Evolutionary conservation across 2,888 invertebrate genomes (phyloP).

Genomic region (Clepsis dumicolana): DNA sequence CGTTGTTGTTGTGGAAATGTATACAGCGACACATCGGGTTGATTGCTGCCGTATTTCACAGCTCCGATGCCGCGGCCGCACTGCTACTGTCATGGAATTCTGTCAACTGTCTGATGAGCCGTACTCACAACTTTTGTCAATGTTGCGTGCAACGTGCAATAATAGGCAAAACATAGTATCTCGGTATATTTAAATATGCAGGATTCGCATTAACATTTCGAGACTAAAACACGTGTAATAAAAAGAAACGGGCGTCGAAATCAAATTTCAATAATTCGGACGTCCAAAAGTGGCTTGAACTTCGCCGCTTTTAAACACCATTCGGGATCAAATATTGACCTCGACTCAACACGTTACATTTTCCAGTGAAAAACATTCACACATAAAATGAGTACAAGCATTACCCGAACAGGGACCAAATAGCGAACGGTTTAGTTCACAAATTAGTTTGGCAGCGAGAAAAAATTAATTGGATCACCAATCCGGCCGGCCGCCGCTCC

Average conservation of each 20-base stretch:
- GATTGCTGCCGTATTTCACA: constrained; percentile 68
- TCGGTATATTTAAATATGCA: neutral
- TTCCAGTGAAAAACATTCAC: constrained; percentile 78
- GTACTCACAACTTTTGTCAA: constrained; percentile 3
- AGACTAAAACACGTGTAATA: neutral
- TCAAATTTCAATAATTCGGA: constrained; percentile 62
- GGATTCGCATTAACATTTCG: neutral
- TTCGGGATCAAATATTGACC: constrained; percentile 79
- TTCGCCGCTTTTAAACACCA: constrained; percentile 55
- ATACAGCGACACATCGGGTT: constrained; percentile 57
- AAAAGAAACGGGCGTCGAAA: neutral
- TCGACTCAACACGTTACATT: constrained; percentile 77
- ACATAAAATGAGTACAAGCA: constrained; percentile 73
- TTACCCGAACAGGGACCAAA: constrained; percentile 67
- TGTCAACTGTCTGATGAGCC: constrained; percentile 20
- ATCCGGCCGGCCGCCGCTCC: constrained; percentile 59
- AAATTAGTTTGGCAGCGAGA: constrained; percentile 77
- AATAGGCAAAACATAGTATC: neutral
- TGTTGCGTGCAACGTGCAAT: neutral
- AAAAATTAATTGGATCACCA: constrained; percentile 77
- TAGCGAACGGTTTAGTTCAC: constrained; percentile 72
- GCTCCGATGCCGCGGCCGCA: constrained; percentile 35
- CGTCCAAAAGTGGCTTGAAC: constrained; percentile 59
- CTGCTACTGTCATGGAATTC: constrained; percentile 45
- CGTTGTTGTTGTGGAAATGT: constrained; percentile 57